Percentiles rank a stretch among this genome's conserved stretches.
Evolutionary conservation across 1,140 invertebrate genomes (phyloP).

Genomic region (Carcinoscorpius rotundicauda): DNA sequence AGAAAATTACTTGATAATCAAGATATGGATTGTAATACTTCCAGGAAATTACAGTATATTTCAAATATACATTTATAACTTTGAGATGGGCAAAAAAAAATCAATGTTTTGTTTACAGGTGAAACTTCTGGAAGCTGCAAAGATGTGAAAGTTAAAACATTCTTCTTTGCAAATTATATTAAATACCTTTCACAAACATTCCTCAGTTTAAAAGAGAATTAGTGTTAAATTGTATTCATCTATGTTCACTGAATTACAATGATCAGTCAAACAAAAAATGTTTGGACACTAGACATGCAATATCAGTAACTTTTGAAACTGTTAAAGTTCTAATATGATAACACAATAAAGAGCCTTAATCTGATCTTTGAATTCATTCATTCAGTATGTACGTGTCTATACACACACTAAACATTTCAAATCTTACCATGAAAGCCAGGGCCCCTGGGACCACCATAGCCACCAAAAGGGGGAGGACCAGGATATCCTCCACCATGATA

Average conservation of each 20-base stretch:
- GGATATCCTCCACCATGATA: slow-evolving; percentile 16
- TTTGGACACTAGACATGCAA: too few relatives aligned
- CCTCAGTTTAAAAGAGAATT: background rate
- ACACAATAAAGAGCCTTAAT: too few relatives aligned
- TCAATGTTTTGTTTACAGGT: background rate
- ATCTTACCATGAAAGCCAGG: slow-evolving; percentile 16
- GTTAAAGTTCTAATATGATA: too few relatives aligned
- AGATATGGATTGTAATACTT: too few relatives aligned
- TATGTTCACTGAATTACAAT: too few relatives aligned
- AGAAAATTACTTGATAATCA: too few relatives aligned
- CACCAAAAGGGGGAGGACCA: slow-evolving; percentile 14
- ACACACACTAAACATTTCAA: background rate
- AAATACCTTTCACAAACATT: background rate
- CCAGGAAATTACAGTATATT: too few relatives aligned
- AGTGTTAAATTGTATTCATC: background rate
- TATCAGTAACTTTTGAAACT: too few relatives aligned
- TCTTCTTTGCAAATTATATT: background rate
- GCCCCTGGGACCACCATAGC: slow-evolving; percentile 11
- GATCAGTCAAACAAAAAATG: too few relatives aligned
- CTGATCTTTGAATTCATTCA: too few relatives aligned
- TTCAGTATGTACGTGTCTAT: too few relatives aligned
- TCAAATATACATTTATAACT: background rate
- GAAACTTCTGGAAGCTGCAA: background rate
- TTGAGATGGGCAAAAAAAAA: background rate
- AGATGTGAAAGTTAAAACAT: too few relatives aligned